Conservation (phyloP, 2,797 vertebrate genomes). For the Choloepus didactylus region DNA sequence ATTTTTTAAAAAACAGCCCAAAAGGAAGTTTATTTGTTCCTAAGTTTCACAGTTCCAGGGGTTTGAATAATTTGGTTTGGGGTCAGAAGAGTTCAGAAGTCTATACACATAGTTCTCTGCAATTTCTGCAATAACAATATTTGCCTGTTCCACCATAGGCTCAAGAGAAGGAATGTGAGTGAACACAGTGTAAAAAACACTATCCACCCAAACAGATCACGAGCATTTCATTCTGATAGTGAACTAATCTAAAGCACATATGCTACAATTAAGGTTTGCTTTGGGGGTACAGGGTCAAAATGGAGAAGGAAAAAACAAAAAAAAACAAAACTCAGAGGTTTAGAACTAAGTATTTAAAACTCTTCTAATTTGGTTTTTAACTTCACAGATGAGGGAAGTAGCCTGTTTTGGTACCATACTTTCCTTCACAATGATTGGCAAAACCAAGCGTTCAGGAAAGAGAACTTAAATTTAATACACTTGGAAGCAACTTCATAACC, state of each 20-base stretch:
- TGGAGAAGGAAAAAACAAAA: neutral
- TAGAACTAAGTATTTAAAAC: neutral
- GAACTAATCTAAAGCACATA: neutral
- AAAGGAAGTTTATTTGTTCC: slow-evolving; percentile 31
- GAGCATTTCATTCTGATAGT: neutral
- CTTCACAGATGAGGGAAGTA: neutral
- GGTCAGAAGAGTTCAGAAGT: neutral
- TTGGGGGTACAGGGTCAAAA: neutral
- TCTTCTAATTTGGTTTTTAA: neutral
- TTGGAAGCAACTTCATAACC: neutral
- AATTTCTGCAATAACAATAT: neutral
- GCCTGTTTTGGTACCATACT: neutral
- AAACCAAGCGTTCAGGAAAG: neutral
- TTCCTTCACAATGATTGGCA: neutral
- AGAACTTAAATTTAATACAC: neutral
- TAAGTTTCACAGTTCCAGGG: slow-evolving; percentile 28
- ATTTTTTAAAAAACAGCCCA: neutral
- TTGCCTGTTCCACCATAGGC: neutral
- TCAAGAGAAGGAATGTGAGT: neutral
- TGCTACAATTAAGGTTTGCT: neutral
- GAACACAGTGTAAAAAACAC: neutral
- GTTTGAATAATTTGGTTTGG: neutral
- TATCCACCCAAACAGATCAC: neutral
- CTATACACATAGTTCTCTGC: neutral
- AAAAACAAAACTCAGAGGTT: neutral